Evolutionary conservation across 2,888 invertebrate species (phyloP).

Genomic region (Eupeodes latifasciatus): DNA sequence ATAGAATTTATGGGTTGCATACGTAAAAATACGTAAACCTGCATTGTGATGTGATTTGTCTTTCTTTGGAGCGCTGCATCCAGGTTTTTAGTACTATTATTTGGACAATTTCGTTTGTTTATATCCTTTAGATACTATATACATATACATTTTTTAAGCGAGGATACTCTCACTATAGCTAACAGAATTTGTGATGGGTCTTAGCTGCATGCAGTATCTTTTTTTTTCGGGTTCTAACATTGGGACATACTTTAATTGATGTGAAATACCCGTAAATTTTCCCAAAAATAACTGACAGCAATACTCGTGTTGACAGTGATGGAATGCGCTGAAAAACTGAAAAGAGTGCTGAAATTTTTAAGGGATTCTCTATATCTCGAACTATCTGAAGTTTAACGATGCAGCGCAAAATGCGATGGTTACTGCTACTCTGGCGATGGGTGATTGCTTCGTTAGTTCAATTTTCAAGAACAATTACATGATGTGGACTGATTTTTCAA

Average conservation of each 20-base stretch:
- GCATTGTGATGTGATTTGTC: slow-evolving; percentile 76
- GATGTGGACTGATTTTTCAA: background rate
- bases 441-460: slow-evolving; percentile 64
- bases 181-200: slow-evolving; percentile 43
- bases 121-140: background rate
- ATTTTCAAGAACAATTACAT: background rate
- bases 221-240: slow-evolving; percentile 31
- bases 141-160: background rate
- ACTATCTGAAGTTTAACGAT: slow-evolving; percentile 30
- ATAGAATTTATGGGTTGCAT: slow-evolving; percentile 75
- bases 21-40: slow-evolving; percentile 76
- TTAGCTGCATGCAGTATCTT: slow-evolving; percentile 18
- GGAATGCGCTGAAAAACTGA: slow-evolving; percentile 51
- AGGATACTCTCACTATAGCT: slow-evolving; percentile 19
- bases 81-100: slow-evolving; percentile 71
- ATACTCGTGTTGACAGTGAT: slow-evolving; percentile 71
- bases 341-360: slow-evolving; percentile 39
- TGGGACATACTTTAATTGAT: slow-evolving; percentile 70
- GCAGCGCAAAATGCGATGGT: background rate
- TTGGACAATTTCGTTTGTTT: slow-evolving; percentile 40
- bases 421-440: background rate
- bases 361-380: background rate
- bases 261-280: slow-evolving; percentile 72
- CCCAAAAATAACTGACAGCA: slow-evolving; percentile 68
- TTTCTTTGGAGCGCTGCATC: slow-evolving; percentile 74